Evolutionary conservation across 92 coral and sea anemone genomes (phyloP).

Genomic region (Epizoanthus ramosus): DNA sequence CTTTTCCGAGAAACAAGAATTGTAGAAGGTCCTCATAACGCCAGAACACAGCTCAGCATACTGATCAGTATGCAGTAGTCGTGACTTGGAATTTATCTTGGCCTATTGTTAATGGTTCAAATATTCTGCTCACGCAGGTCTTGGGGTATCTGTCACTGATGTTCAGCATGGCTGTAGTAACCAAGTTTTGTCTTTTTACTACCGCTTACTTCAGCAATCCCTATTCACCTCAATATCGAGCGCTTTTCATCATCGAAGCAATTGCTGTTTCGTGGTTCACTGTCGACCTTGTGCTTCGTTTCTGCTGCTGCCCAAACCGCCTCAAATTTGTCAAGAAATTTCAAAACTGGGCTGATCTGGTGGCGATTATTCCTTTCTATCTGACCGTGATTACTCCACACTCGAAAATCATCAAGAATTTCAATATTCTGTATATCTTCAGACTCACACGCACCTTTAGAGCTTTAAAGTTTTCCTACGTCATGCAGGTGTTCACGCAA

Average conservation of each 20-base stretch:
- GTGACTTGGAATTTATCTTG: too few species aligned
- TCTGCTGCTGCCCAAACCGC: slow-evolving; percentile 76
- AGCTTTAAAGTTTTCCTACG: slow-evolving; percentile 94
- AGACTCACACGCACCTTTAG: slow-evolving; percentile 94
- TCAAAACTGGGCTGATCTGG: slow-evolving; percentile 92
- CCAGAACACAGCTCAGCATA: too few species aligned
- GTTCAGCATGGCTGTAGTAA: slow-evolving; percentile 87
- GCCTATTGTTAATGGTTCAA: too few species aligned
- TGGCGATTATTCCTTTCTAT: slow-evolving; percentile 92
- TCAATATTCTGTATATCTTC: slow-evolving; percentile 87
- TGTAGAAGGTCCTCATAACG: too few species aligned
- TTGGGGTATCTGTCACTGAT: slow-evolving; percentile 85
- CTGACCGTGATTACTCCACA: slow-evolving; percentile 72
- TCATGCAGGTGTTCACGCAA: slow-evolving; percentile 97
- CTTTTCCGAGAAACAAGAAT: too few species aligned
- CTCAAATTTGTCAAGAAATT: slow-evolving; percentile 66
- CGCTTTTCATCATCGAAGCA: slow-evolving; percentile 71
- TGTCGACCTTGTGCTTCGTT: slow-evolving; percentile 77
- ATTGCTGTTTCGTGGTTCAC: slow-evolving; percentile 96
- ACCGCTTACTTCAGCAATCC: slow-evolving; percentile 70
- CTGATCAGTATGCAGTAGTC: too few species aligned
- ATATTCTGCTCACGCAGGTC: slow-evolving; percentile 58
- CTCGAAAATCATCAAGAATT: slow-evolving; percentile 67
- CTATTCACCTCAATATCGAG: slow-evolving; percentile 63
- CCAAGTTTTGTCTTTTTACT: slow-evolving; percentile 86